phyloP scores from a whole-genome alignment of 2,888 invertebrate genomes.

The Heteromurus nitidus region DNA sequence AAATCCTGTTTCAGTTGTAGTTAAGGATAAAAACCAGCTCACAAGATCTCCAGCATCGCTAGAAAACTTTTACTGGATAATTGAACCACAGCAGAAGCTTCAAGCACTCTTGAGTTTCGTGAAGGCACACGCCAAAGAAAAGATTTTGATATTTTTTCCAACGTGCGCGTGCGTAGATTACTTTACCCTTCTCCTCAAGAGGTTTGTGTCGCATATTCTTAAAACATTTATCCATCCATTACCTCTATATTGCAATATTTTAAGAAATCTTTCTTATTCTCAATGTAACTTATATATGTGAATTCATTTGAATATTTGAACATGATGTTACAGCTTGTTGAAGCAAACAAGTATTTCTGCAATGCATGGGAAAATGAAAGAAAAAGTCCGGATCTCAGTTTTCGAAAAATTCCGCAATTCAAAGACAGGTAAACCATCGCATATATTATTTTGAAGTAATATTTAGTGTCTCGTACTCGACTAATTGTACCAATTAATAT shows the following conservation, averaged over 20 bases:
- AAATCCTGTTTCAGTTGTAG: conserved; percentile 92
- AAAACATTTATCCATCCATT: no score
- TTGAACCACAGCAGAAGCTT: conserved; percentile 88
- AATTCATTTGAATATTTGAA: neutral
- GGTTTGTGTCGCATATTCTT: no score
- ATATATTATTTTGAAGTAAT: no score
- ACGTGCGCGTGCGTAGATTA: conserved; percentile 98
- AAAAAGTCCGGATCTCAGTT: conserved; percentile 84
- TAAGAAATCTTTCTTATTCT: neutral
- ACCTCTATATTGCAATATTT: no score
- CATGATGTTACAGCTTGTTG: conserved; percentile 40
- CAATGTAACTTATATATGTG: neutral
- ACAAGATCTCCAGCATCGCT: conserved; percentile 78
- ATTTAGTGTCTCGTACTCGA: no score
- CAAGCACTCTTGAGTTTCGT: conserved; percentile 87
- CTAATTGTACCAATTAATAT: no score
- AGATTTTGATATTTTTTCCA: conserved; percentile 91
- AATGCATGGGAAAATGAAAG: conserved; percentile 97
- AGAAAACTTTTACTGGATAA: conserved; percentile 85
- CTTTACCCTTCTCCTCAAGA: conserved; percentile 84
- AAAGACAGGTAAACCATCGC: conserved; percentile 80
- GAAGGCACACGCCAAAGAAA: conserved; percentile 79
- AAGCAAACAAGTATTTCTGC: conserved; percentile 77
- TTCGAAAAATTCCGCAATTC: conserved; percentile 87
- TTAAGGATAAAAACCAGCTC: conserved; percentile 87